Base-by-base conservation (phyloP, 2,888 invertebrate genomes). In the Agriopis marginaria region DNA sequence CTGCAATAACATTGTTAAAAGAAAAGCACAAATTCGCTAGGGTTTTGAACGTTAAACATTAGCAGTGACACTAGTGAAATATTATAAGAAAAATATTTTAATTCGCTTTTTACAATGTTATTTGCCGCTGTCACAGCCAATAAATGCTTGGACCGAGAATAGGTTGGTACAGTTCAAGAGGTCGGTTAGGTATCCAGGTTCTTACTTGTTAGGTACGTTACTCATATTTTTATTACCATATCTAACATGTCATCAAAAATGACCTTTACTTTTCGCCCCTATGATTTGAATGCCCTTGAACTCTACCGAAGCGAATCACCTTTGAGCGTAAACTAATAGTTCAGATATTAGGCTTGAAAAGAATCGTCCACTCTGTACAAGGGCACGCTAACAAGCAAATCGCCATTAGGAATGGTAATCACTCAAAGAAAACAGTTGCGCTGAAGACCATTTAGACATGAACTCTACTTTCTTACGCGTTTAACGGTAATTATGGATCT, bases 261-360 rank as follows among this genome's bases (percentile, higher is more conserved):
- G 53, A 58, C 66, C 58, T 66, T 59, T 42, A 42, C 51, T 49
- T 64, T 64, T 61, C 50, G 49, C 56, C 64, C 50, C 50, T 60
- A 62, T 68, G 63, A 69, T 72, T 71, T 60, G 12, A 44, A 50
- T 51, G 60, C 50, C 75, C 75, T 68, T 75, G 75, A 74, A 74
- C 71, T 74, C 67, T 64, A 50, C 63, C 44, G 58, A 63, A 50
- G 62, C 56, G 49, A 72, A 68, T 72, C 65, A 65, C 65, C 50
- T 54, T 62, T 72, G 53, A 62, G 59, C 62, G 65, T 73, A 63
- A 58, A 61, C 40, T 63, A 70, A 49, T 65, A 54, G 68, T 55
- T 64, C 45, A 59, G 55, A 58, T 58, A 62, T 66, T 65, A 66
- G 39, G 17, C 59, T 54, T 12, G 47, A 51, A 62, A 62, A 39